Conservation (phyloP, 2,888 invertebrate genomes). For the Drosophila pseudotakahashii region DNA sequence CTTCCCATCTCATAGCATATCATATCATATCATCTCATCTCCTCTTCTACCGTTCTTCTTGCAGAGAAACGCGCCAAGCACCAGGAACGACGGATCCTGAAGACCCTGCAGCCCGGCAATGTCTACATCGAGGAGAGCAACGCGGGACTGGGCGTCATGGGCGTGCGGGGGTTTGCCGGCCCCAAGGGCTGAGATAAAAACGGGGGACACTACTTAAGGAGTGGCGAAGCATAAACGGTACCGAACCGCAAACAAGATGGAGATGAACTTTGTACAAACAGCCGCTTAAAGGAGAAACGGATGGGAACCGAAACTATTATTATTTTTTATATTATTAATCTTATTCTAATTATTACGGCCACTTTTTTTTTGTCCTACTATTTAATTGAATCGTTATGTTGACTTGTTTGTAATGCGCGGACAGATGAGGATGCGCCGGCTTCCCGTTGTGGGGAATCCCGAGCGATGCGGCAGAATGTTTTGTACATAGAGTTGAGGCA, state of each 20-base stretch:
- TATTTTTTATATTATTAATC: conserved; percentile 39
- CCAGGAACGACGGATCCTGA: conserved; percentile 81
- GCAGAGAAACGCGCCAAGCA: conserved; percentile 79
- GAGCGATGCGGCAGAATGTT: conserved; percentile 40
- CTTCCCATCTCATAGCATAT: background rate
- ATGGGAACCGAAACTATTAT: conserved; percentile 36
- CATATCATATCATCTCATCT: background rate
- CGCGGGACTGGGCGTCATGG: conserved; percentile 28
- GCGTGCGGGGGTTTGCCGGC: conserved; percentile 12
- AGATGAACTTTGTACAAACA: conserved; percentile 33
- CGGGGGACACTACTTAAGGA: conserved; percentile 52
- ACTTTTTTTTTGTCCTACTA: conserved; percentile 58
- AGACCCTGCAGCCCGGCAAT: conserved; percentile 82
- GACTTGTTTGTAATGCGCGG: conserved; percentile 82
- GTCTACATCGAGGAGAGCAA: conserved; percentile 83
- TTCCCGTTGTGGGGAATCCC: background rate
- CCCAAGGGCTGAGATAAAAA: conserved; percentile 74
- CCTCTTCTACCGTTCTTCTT: conserved; percentile 1
- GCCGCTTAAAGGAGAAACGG: conserved; percentile 21
- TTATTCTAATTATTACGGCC: conserved; percentile 34
- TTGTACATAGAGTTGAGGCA: conserved; percentile 54
- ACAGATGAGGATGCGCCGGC: conserved; percentile 20
- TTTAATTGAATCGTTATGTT: conserved; percentile 80
- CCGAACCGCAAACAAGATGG: background rate
- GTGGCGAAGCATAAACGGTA: conserved; percentile 9